These are phyloP conservation scores for Aeoliscus strigatus DNA, from an alignment of 2,797 vertebrate genomes.

Conservation along the genomic window DNA sequence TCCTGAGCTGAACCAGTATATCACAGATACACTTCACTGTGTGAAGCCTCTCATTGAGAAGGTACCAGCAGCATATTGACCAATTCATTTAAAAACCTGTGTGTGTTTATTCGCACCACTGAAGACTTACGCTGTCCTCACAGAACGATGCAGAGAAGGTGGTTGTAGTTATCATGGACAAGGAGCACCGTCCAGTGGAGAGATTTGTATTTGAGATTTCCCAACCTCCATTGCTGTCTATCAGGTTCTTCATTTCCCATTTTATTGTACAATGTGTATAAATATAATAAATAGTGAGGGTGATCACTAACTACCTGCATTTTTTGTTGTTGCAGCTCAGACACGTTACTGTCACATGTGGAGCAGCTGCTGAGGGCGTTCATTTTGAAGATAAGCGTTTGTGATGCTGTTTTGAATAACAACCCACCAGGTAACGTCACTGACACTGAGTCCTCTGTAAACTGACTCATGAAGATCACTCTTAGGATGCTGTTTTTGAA, in stretches of 20 bases:
- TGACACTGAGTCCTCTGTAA: too few species aligned
- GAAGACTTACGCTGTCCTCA: slow-evolving; percentile 2
- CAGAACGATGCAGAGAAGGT: slow-evolving; percentile 98
- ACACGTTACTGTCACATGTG: slow-evolving; percentile 88
- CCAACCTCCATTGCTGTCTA: slow-evolving; percentile 89
- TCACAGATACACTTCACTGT: slow-evolving; percentile 94
- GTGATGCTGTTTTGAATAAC: slow-evolving; percentile 91
- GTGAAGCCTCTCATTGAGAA: slow-evolving; percentile 94
- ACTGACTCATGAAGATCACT: too few species aligned
- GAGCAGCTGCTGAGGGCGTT: slow-evolving; percentile 95
- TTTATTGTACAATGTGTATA: not conserved
- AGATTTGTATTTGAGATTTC: slow-evolving; percentile 98
- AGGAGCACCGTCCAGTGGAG: slow-evolving; percentile 96
- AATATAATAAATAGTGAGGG: not conserved
- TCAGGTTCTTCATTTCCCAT: slow-evolving; percentile 81
- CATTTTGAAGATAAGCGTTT: slow-evolving; percentile 97
- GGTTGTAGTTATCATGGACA: slow-evolving; percentile 96
- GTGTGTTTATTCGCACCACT: not conserved
- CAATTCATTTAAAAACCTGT: not conserved
- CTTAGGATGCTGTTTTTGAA: too few species aligned
- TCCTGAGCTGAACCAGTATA: slow-evolving; percentile 94
- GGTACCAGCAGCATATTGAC: slow-evolving; percentile 61
- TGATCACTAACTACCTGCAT: not conserved
- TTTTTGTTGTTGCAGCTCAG: slow-evolving; percentile 77
- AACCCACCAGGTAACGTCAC: slow-evolving; percentile 87